Evolutionary conservation across 64 coral and sea anemone genomes (phyloP).

Genomic region (Montipora cactus): DNA sequence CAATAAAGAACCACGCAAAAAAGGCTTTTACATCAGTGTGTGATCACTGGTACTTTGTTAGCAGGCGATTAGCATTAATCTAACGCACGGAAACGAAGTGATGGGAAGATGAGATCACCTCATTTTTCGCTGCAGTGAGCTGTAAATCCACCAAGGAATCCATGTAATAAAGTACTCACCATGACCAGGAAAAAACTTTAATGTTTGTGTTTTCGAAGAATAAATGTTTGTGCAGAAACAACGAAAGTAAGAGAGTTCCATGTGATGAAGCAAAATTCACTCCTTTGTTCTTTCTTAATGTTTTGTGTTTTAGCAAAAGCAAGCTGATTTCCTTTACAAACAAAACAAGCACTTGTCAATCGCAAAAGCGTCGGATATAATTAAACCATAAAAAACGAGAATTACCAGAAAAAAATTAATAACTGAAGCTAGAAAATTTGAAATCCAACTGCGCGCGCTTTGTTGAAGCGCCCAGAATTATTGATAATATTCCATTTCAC

Average conservation of each 20-base stretch:
- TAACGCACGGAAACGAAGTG: constrained; percentile 39
- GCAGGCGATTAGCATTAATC: constrained; percentile 44
- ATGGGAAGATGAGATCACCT: constrained; percentile 12
- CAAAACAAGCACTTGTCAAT: neutral
- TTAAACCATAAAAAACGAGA: neutral
- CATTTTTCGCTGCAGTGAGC: constrained; percentile 16
- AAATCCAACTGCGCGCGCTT: no score
- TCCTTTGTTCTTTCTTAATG: neutral
- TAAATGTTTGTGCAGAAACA: neutral
- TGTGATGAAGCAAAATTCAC: neutral
- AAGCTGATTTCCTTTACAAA: neutral
- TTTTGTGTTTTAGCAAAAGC: neutral
- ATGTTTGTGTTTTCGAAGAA: neutral
- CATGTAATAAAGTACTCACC: neutral
- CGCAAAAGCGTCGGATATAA: neutral
- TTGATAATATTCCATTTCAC: no score
- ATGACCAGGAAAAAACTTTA: neutral
- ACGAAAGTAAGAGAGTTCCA: neutral
- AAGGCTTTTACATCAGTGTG: constrained; percentile 24
- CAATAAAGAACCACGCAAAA: constrained; percentile 39
- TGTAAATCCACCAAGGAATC: neutral
- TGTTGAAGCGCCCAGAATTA: neutral
- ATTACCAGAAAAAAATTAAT: neutral
- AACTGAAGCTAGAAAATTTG: neutral
- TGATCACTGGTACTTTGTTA: constrained; percentile 4